Evolutionary conservation across 2,888 invertebrate genomes (phyloP).

Genomic region (Cheilosia vernalis): DNA sequence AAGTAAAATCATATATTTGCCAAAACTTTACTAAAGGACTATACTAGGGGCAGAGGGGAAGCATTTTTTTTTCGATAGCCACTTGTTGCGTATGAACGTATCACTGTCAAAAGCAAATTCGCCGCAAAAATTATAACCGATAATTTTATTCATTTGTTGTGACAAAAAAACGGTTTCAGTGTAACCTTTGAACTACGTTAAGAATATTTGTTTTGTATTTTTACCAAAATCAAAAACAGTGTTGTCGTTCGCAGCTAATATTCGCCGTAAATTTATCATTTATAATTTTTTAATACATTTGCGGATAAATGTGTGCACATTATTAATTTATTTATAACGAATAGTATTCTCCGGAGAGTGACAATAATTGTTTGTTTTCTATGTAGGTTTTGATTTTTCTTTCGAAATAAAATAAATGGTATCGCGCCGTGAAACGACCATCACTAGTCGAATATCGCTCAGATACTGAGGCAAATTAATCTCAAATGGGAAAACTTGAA

Average conservation of each 20-base stretch:
- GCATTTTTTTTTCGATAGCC: conserved; percentile 6
- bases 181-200: conserved; percentile 45
- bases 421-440: conserved; percentile 72
- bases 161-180: conserved; percentile 15
- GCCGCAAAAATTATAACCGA: conserved; percentile 37
- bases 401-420: conserved; percentile 54
- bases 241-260: conserved; percentile 37
- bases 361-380: conserved; percentile 34
- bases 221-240: conserved; percentile 45
- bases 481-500: conserved; percentile 66
- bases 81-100: conserved; percentile 61
- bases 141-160: not conserved
- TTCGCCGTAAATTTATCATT: conserved; percentile 40
- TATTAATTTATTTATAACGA: conserved; percentile 26
- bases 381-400: conserved; percentile 11
- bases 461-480: conserved; percentile 70
- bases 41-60: not conserved
- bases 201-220: conserved; percentile 11
- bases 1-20: not conserved
- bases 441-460: conserved; percentile 73
- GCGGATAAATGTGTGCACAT: not conserved
- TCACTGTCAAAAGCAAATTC: conserved; percentile 41
- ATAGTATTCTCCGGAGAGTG: conserved; percentile 40
- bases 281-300: conserved; percentile 8
- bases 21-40: not conserved